Evolutionary conservation across 2,888 invertebrate species (phyloP).

Genomic region (Ametastegia equiseti): DNA sequence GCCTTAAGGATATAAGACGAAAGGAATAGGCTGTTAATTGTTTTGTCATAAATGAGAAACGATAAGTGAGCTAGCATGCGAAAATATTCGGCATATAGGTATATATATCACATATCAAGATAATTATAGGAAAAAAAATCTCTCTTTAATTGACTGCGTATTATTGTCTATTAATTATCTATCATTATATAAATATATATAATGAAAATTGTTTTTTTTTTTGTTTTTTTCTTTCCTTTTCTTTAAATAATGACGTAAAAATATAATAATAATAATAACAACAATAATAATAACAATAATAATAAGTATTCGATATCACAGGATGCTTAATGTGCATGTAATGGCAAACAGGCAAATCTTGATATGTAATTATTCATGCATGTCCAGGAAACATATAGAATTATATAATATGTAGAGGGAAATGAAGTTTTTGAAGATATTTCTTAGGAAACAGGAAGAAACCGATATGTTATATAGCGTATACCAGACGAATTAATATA

Average conservation of each 20-base stretch:
- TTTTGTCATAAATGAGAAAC: neutral
- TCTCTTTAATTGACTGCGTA: neutral
- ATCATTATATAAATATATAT: slow-evolving; percentile 14
- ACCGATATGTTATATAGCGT: slow-evolving; percentile 24
- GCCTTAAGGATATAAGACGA: neutral
- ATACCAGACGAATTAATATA: slow-evolving; percentile 36
- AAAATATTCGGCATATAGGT: slow-evolving; percentile 34
- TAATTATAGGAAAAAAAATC: neutral
- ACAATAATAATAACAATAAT: too few species aligned
- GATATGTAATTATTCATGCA: slow-evolving; percentile 56
- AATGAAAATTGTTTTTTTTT: neutral
- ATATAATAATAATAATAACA: too few species aligned
- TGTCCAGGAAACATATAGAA: slow-evolving; percentile 43
- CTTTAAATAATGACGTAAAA: neutral
- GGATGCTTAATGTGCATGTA: slow-evolving; percentile 1
- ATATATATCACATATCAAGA: slow-evolving; percentile 50
- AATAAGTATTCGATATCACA: slow-evolving; percentile 39
- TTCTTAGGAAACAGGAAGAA: slow-evolving; percentile 27
- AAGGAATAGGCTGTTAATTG: slow-evolving; percentile 12
- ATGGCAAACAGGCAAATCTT: slow-evolving; percentile 51
- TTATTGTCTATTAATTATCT: slow-evolving; percentile 37
- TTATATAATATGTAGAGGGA: neutral
- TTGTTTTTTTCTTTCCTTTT: slow-evolving; percentile 34
- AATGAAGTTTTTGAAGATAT: slow-evolving; percentile 32
- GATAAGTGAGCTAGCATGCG: slow-evolving; percentile 27